Base-by-base conservation (phyloP, 1,140 invertebrate genomes). In the Drosophila kurseongensis region DNA sequence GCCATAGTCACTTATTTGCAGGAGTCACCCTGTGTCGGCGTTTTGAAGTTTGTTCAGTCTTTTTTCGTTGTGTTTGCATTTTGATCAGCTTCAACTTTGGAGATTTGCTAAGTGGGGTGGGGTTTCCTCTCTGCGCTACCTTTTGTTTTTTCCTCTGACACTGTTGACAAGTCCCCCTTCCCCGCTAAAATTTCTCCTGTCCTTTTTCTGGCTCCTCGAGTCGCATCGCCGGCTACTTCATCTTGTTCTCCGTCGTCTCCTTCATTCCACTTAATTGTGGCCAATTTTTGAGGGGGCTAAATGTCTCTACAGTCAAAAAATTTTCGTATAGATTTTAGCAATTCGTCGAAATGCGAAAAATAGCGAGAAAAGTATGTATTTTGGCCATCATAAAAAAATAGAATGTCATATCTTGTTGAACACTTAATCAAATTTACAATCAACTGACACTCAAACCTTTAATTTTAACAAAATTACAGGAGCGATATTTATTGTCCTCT, bases 21-120 rank as follows among this genome's bases (percentile, higher is more conserved):
- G 12, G 10, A 44, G 55, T 63, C 51, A 41, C 52, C 42, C 72
- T 75, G 78, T 75, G 32, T 47, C 35, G 41, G 62, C 45, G 78
- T 80, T 82, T 77, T 81, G 67, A 51, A 76, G 82, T 74, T 77
- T 84, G 67, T 60, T 72, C 81, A 65, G 63, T 62, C 77, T 41
- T 59, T 80, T 40, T 29, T 8, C 57, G 68, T 67, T 61, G 32
- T 75, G 65, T 75, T 79, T 54, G 76, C 65, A 51, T 62, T 62
- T 47, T 72, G 82, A 78, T 75, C 62, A 65, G 47, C 60, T 66
- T 66, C 36, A 42, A 51, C 36, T 50, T 65, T 32, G 23, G 36
- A 50, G 63, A 50, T 65, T 38, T 68, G 16, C 27, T 13, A 5
- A 38, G 27, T 32, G 36, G 5, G 38, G 5, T 5, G 36, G 45